A percentile compares a stretch with the other conserved stretches of the same genome.
Conservation (phyloP, 2,888 invertebrate genomes). For the Lasioglossum malachurum region DNA sequence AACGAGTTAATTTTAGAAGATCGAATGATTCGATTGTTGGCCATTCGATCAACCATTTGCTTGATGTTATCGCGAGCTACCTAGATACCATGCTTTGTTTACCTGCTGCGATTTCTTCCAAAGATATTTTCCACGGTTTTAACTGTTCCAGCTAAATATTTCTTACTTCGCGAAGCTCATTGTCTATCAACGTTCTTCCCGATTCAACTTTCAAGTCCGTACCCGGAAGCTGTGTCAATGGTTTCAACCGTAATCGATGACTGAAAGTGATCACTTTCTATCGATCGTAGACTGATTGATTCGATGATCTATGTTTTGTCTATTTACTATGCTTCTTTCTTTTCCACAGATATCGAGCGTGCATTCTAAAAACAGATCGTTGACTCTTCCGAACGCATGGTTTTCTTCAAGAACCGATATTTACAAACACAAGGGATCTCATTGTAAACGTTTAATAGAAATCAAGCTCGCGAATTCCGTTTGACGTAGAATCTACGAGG, state of each 20-base stretch:
- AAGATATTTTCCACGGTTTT: background rate
- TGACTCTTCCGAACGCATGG: background rate
- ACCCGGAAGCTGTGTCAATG: background rate
- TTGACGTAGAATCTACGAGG: background rate
- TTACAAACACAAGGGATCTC: background rate
- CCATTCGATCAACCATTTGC: background rate
- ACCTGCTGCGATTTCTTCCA: constrained; percentile 18
- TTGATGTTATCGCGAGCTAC: constrained; percentile 41
- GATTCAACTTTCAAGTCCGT: background rate
- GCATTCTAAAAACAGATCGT: constrained; percentile 19
- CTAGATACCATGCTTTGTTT: constrained; percentile 51
- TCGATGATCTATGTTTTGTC: background rate
- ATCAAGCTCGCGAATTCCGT: background rate
- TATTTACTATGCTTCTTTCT: constrained; percentile 42
- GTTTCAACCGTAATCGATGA: background rate
- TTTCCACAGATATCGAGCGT: constrained; percentile 21
- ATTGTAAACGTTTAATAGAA: constrained; percentile 10
- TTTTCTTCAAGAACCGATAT: background rate
- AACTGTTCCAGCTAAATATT: background rate
- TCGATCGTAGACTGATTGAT: background rate
- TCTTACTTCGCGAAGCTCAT: background rate
- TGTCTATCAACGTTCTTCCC: background rate
- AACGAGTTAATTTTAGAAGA: background rate
- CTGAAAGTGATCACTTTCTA: background rate
- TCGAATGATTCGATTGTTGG: background rate